A percentile compares a stretch with the other conserved stretches of the same genome.
phyloP scores from a whole-genome alignment of 2,888 invertebrate species.

The Protonemura montana region DNA sequence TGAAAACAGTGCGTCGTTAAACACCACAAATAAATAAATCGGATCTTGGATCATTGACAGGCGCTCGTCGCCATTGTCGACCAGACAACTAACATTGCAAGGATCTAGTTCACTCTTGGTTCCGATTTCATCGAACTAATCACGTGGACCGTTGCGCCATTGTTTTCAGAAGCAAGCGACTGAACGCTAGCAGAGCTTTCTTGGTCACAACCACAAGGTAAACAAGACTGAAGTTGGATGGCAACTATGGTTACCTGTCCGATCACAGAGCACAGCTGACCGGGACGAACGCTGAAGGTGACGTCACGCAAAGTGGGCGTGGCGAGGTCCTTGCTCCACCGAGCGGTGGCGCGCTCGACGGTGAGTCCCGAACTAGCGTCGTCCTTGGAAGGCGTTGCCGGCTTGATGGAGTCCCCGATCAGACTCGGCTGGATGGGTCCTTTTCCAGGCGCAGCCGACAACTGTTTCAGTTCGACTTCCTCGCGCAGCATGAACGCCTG shows the following conservation, averaged over 20 bases:
- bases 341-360: slow-evolving; percentile 47
- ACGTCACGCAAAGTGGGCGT: slow-evolving; percentile 60
- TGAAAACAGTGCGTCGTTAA: too few relatives aligned
- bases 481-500: slow-evolving; percentile 45
- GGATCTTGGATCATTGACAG: too few relatives aligned
- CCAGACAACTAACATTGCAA: too few relatives aligned
- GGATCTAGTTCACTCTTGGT: too few relatives aligned
- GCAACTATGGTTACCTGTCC: slow-evolving; percentile 70
- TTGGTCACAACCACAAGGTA: too few relatives aligned
- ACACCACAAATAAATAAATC: too few relatives aligned
- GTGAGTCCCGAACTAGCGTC: slow-evolving; percentile 27
- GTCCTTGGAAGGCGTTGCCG: background rate
- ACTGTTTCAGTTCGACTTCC: slow-evolving; percentile 17
- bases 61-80: too few relatives aligned
- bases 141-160: too few relatives aligned
- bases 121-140: too few relatives aligned
- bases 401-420: background rate
- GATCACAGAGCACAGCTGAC: slow-evolving; percentile 75
- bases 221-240: too few relatives aligned
- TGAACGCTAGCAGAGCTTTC: too few relatives aligned
- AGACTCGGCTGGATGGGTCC: background rate
- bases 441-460: background rate
- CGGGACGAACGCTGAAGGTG: slow-evolving; percentile 64
- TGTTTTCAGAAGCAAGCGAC: too few relatives aligned
- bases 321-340: slow-evolving; percentile 50